These are phyloP conservation scores for Spea hammondii DNA, from an alignment of 2,797 vertebrate genomes.

Conservation along the genomic window DNA sequence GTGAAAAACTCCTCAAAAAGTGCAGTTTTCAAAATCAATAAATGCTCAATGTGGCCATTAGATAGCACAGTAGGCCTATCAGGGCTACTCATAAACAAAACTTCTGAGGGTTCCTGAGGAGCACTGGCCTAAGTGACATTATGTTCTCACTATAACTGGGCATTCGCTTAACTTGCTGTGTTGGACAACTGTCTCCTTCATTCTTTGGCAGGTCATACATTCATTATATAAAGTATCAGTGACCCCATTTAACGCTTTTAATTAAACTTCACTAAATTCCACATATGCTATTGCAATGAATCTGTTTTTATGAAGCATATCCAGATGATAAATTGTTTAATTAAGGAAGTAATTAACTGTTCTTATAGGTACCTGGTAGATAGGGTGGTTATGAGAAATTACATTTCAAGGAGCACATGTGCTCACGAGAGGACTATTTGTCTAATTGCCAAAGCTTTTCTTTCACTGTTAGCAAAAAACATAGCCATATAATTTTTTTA, in stretches of 20 bases:
- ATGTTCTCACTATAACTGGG: not conserved
- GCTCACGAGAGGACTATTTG: slow-evolving; percentile 2
- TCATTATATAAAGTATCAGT: slow-evolving; percentile 24
- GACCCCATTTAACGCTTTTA: slow-evolving; percentile 27
- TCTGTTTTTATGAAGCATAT: slow-evolving; percentile 46
- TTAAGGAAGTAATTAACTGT: slow-evolving; percentile 35
- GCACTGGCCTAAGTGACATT: no score
- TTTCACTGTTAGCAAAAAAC: not conserved
- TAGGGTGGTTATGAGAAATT: slow-evolving; percentile 20
- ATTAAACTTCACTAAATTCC: slow-evolving; percentile 45
- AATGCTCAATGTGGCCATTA: no score
- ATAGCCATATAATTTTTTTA: no score
- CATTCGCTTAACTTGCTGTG: not conserved
- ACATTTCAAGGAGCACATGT: slow-evolving; percentile 17
- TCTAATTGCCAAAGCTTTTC: not conserved
- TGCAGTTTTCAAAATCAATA: no score
- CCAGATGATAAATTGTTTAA: slow-evolving; percentile 43
- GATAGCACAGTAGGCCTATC: no score
- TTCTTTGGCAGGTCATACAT: slow-evolving; percentile 18
- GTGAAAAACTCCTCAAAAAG: no score
- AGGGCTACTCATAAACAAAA: no score
- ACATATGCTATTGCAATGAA: slow-evolving; percentile 44
- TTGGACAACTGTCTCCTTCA: slow-evolving; percentile 12
- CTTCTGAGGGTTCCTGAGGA: no score
- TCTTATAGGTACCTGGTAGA: slow-evolving; percentile 38